Evolutionary conservation across 2,113 vertebrate species (phyloP).

Genomic region (Solenodon paradoxus): DNA sequence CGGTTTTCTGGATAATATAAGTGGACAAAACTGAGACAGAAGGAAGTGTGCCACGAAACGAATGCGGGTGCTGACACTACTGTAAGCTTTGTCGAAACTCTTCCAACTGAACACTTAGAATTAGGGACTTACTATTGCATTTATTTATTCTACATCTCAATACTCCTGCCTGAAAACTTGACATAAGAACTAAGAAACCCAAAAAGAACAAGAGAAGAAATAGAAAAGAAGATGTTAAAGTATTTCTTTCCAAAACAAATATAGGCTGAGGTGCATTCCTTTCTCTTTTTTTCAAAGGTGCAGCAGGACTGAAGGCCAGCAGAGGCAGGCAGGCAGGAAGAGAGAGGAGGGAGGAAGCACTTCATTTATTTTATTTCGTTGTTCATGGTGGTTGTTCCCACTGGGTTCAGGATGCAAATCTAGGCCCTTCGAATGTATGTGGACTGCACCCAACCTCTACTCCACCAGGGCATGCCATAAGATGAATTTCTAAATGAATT

Average conservation of each 20-base stretch:
- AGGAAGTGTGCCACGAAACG: neutral
- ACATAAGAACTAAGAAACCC: neutral
- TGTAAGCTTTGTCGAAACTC: neutral
- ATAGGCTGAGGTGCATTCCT: neutral
- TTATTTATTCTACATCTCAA: neutral
- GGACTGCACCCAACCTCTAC: too few relatives aligned
- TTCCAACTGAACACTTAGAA: neutral
- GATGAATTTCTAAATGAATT: neutral
- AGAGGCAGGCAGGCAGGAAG: too few relatives aligned
- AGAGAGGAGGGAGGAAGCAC: too few relatives aligned
- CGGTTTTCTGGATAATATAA: neutral
- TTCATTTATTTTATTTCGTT: too few relatives aligned
- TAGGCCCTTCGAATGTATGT: too few relatives aligned
- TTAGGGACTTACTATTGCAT: neutral
- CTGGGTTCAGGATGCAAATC: too few relatives aligned
- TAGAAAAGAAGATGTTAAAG: neutral
- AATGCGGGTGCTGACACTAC: neutral
- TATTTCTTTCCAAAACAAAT: slow-evolving; percentile 6
- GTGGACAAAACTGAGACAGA: neutral
- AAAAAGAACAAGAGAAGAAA: neutral
- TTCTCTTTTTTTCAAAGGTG: too few relatives aligned
- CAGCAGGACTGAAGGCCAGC: too few relatives aligned
- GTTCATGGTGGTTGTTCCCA: too few relatives aligned
- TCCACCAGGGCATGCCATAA: too few relatives aligned
- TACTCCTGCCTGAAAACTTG: neutral